These are phyloP conservation scores for Drosophila subobscura DNA, from an alignment of 1,140 invertebrate species.

Conservation along the genomic window DNA sequence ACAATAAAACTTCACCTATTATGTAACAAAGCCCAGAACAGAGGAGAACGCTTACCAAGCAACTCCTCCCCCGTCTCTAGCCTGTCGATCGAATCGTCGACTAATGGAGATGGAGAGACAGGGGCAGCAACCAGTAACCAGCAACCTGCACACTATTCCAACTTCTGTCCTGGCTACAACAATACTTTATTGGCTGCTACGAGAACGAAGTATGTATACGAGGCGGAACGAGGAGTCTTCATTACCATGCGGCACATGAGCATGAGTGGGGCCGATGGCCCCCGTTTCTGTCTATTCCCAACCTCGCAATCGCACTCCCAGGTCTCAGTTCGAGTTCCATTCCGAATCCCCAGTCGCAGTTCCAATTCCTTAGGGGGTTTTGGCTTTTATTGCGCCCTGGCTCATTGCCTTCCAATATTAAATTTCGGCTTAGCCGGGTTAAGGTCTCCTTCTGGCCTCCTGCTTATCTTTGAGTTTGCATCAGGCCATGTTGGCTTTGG, in stretches of 20 bases:
- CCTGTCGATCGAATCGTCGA: constrained; percentile 57
- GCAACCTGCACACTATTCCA: constrained; percentile 10
- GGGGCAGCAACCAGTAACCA: background rate
- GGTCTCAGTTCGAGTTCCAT: background rate
- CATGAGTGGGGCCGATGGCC: constrained; percentile 31
- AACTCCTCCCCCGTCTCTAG: constrained; percentile 13
- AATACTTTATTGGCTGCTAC: constrained; percentile 64
- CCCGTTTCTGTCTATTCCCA: constrained; percentile 3
- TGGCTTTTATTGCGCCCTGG: constrained; percentile 74
- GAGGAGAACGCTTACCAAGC: constrained; percentile 57
- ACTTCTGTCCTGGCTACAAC: constrained; percentile 27
- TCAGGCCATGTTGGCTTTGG: constrained; percentile 70
- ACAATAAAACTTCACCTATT: constrained; percentile 83
- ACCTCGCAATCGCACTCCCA: background rate
- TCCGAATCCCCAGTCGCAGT: constrained; percentile 30
- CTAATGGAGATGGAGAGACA: constrained; percentile 15
- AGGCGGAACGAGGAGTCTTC: constrained; percentile 20
- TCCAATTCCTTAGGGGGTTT: constrained; percentile 48
- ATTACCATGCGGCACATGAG: constrained; percentile 66
- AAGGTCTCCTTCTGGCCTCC: constrained; percentile 48
- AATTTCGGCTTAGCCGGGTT: constrained; percentile 77
- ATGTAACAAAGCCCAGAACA: constrained; percentile 76
- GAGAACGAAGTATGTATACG: constrained; percentile 17
- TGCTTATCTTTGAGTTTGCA: constrained; percentile 69
- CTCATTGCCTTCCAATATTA: constrained; percentile 82